These are phyloP conservation scores for Trissonchulus sp. DNA, from an alignment of 2,888 invertebrate species.

Conservation along the genomic window DNA sequence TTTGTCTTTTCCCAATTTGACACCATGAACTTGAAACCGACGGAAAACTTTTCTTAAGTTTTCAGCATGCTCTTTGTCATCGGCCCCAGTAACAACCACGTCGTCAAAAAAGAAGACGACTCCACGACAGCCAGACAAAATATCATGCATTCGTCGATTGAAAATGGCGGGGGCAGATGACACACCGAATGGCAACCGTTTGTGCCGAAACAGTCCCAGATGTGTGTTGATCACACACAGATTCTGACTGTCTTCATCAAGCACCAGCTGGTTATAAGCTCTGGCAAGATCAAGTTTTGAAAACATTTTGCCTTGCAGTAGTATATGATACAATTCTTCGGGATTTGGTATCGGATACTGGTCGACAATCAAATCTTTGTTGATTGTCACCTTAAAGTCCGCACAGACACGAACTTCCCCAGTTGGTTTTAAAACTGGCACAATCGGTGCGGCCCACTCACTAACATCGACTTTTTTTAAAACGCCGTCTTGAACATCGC, in stretches of 20 bases:
- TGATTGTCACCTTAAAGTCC: constrained; percentile 8
- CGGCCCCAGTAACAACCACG: neutral
- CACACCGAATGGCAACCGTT: constrained; percentile 5
- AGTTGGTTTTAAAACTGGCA: constrained; percentile 7
- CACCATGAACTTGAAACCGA: neutral
- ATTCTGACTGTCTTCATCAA: constrained; percentile 4
- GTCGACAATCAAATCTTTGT: constrained; percentile 3
- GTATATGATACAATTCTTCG: constrained; percentile 31
- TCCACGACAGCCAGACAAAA: neutral
- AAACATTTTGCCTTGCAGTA: constrained; percentile 3
- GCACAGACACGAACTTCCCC: constrained; percentile 8
- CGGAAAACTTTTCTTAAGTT: constrained; percentile 2
- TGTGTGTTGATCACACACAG: neutral
- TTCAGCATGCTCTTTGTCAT: neutral
- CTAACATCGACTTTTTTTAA: neutral
- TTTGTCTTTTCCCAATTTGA: neutral
- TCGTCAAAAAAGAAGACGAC: constrained; percentile 15
- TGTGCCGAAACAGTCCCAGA: neutral
- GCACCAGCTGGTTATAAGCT: neutral
- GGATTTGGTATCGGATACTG: constrained; percentile 21
- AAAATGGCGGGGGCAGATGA: constrained; percentile 6
- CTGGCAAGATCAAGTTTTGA: neutral
- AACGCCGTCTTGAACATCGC: neutral
- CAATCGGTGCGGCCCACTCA: neutral
- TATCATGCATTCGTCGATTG: neutral